Base-by-base conservation (phyloP, 2,888 invertebrate species). In the Drosophila yooni region DNA sequence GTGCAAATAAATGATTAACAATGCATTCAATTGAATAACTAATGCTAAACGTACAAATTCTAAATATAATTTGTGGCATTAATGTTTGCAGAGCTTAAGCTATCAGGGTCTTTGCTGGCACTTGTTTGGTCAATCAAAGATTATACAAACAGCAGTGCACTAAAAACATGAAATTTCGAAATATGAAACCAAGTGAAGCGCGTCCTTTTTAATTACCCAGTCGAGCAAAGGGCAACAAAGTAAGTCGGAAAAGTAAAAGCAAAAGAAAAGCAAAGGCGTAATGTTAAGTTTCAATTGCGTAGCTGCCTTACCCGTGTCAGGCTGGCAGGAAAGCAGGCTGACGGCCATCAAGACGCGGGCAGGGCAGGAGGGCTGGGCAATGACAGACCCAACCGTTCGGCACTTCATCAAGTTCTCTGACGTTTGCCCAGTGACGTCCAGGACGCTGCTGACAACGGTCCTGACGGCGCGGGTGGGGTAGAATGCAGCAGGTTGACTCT, bases 351-450 rank as follows among this genome's bases (percentile, higher is more conserved):
- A 21, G 52, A n/a, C 15, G 25, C 11, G 27, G 10, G 25, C 46
- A 25, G 36, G 54, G 15, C 15, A 21, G 8, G 48, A 11, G 40
- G 57, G 34, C 50, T 40, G 64, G 51, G 51, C 63, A 70, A 58
- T 76, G 76, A 77, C 67, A 71, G 68, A 65, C 43, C 43, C 64
- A 74, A 76, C 64, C 63, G 65, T 71, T 80, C 65, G 78, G 78
- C 80, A 81, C 82, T 81, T 81, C 81, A 80, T 80, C 79, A 80
- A 78, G 56, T 70, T 52, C 56, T 59, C 56, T 71, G 77, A 77
- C 79, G 57, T 66, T 59, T 36, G 59, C 52, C 71, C 57, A 65
- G 58, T 76, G 81, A 81, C 70, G 62, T 65, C 62, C 65, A 43
- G 34, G 54, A 72, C 63, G 60, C 51, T 36, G 64, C 71, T 81